These are phyloP conservation scores for Acanthornis magna DNA, from an alignment of 2,797 vertebrate species.

Conservation along the genomic window DNA sequence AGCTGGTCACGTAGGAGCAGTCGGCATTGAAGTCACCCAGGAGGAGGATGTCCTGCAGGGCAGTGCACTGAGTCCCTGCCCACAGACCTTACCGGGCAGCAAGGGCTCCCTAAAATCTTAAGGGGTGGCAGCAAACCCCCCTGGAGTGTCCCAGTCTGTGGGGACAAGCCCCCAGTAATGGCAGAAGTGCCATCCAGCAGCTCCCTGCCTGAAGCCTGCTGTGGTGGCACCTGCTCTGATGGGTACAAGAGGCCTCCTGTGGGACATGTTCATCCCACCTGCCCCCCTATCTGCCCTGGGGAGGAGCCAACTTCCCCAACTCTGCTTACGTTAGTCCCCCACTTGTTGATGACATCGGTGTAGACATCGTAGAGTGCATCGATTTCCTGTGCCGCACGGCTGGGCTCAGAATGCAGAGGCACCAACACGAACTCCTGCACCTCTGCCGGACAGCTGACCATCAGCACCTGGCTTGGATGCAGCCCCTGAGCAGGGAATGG, in stretches of 20 bases:
- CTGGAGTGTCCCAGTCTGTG: neutral
- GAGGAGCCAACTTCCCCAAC: rapidly evolving
- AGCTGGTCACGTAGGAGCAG: constrained; percentile 79
- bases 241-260: rapidly evolving
- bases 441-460: constrained; percentile 31
- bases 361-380: constrained; percentile 84
- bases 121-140: neutral
- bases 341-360: constrained; percentile 72
- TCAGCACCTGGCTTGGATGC: neutral
- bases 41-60: constrained; percentile 82
- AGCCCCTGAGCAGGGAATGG: neutral
- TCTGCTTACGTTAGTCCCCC: constrained; percentile 76
- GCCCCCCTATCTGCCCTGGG: neutral
- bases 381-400: constrained; percentile 74
- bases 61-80: neutral
- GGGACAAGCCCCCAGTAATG: neutral
- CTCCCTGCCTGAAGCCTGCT: neutral
- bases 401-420: constrained; percentile 85
- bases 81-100: rapidly evolving
- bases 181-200: neutral
- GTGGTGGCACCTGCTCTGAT: rapidly evolving
- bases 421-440: constrained; percentile 78
- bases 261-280: neutral
- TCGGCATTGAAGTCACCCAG: constrained; percentile 90
- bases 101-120: neutral